A percentile compares a stretch with the other conserved stretches of the same genome.
Evolutionary conservation across 2,888 invertebrate species (phyloP).

Genomic region (Drosophila kuntzei): DNA sequence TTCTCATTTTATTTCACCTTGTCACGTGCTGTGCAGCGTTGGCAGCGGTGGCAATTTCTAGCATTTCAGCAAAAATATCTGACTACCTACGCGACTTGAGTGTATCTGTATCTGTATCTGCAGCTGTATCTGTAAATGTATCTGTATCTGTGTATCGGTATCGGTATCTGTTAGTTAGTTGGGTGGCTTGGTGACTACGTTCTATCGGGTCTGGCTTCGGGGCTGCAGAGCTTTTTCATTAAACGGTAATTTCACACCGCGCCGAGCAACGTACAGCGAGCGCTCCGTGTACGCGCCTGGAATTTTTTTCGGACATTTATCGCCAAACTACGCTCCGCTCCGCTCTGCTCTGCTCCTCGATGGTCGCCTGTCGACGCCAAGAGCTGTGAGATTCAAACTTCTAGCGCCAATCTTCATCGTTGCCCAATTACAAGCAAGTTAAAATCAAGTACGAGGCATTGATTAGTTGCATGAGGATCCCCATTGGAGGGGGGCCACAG

Average conservation of each 20-base stretch:
- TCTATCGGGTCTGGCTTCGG: constrained; percentile 23
- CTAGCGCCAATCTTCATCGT: constrained; percentile 68
- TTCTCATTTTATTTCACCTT: constrained; percentile 80
- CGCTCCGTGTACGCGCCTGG: constrained; percentile 66
- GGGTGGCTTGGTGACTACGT: constrained; percentile 16
- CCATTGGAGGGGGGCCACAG: constrained; percentile 29
- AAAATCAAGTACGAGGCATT: constrained; percentile 81
- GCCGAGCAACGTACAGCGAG: constrained; percentile 25
- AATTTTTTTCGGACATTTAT: constrained; percentile 77
- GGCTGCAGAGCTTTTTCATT: constrained; percentile 69
- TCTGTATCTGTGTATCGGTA: constrained; percentile 14
- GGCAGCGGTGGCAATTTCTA: constrained; percentile 79
- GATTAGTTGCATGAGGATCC: constrained; percentile 66
- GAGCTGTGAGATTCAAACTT: constrained; percentile 38
- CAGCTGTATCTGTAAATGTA: constrained; percentile 23
- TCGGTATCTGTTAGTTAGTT: constrained; percentile 20
- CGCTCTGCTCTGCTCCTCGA: background rate
- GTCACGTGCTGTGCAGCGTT: constrained; percentile 74
- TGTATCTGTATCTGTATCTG: constrained; percentile 23
- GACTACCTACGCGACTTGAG: constrained; percentile 69
- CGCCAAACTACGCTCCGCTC: constrained; percentile 38
- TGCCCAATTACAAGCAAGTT: constrained; percentile 80
- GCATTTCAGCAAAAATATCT: constrained; percentile 79
- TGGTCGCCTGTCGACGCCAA: constrained; percentile 60
- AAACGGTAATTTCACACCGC: constrained; percentile 81